Evolutionary conservation across 2,797 vertebrate genomes (phyloP).

Genomic region (Sebastes nivosus): DNA sequence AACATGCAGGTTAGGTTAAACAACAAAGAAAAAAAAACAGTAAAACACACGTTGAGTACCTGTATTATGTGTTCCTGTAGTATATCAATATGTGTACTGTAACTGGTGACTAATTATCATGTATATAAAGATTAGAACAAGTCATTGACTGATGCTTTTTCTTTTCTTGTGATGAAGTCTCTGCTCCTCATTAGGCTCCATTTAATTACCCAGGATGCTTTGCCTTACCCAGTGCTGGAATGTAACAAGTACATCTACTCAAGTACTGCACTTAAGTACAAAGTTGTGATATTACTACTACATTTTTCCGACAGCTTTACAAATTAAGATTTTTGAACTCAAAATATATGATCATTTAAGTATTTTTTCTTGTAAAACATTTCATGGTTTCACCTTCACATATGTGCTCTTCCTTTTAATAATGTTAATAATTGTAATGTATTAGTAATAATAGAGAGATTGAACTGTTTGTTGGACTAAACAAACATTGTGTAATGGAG

Average conservation of each 20-base stretch:
- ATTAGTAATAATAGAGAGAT: background rate
- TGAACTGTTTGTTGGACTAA: background rate
- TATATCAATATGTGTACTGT: conserved; percentile 82
- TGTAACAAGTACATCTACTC: background rate
- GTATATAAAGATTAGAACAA: conserved; percentile 85
- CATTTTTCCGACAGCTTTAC: no score
- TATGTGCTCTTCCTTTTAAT: background rate
- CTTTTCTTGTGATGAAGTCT: conserved; percentile 5
- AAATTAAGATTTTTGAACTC: no score
- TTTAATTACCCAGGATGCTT: background rate
- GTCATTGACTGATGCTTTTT: conserved; percentile 56
- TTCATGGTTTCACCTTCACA: background rate
- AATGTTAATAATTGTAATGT: background rate
- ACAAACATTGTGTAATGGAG: no score
- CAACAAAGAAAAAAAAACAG: conserved; percentile 33
- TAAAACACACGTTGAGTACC: conserved; percentile 73
- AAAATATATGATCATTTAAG: no score
- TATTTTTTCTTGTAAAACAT: background rate
- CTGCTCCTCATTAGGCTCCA: background rate
- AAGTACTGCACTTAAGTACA: background rate
- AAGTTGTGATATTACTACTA: no score
- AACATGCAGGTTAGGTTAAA: conserved; percentile 74
- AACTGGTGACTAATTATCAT: conserved; percentile 85
- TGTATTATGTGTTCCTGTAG: conserved; percentile 89
- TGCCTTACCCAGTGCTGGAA: background rate